Conservation (phyloP, 2,797 vertebrate genomes). For the Myoxocephalus aenaeus region DNA sequence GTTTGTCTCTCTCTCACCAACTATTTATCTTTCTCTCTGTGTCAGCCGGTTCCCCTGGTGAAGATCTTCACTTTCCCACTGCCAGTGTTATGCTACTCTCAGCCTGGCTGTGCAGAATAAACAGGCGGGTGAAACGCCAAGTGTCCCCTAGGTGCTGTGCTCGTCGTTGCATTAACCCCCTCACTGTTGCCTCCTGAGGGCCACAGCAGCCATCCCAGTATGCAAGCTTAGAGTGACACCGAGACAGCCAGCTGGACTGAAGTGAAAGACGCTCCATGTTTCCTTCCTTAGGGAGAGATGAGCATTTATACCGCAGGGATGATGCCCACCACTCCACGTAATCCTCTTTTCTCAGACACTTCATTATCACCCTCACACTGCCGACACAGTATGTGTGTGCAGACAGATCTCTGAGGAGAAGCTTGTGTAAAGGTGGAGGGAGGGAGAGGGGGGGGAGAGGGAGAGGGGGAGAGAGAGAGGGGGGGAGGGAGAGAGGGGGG, state of each 20-base stretch:
- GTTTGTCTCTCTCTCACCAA: constrained; percentile 56
- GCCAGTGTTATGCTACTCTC: constrained; percentile 68
- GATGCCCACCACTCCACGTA: constrained; percentile 76
- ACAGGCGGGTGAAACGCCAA: constrained; percentile 72
- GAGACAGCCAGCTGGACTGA: constrained; percentile 63
- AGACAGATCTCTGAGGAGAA: constrained; percentile 68
- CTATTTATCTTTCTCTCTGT: constrained; percentile 72
- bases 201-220: constrained; percentile 62
- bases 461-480: constrained; percentile 16
- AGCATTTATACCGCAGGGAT: constrained; percentile 74
- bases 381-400: constrained; percentile 52
- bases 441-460: not conserved
- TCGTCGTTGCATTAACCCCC: constrained; percentile 61
- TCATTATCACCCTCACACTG: constrained; percentile 77
- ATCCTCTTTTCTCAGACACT: constrained; percentile 79
- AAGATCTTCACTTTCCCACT: constrained; percentile 73
- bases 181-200: constrained; percentile 63
- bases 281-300: constrained; percentile 74
- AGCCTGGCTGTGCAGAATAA: constrained; percentile 75
- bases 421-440: constrained; percentile 38
- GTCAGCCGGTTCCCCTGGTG: constrained; percentile 82
- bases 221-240: constrained; percentile 67
- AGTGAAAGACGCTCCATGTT: constrained; percentile 68
- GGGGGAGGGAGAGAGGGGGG: constrained; percentile 15
- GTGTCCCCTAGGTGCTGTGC: constrained; percentile 66